These are phyloP conservation scores for Thymelicus lineola DNA, from an alignment of 2,888 invertebrate species.

Conservation along the genomic window DNA sequence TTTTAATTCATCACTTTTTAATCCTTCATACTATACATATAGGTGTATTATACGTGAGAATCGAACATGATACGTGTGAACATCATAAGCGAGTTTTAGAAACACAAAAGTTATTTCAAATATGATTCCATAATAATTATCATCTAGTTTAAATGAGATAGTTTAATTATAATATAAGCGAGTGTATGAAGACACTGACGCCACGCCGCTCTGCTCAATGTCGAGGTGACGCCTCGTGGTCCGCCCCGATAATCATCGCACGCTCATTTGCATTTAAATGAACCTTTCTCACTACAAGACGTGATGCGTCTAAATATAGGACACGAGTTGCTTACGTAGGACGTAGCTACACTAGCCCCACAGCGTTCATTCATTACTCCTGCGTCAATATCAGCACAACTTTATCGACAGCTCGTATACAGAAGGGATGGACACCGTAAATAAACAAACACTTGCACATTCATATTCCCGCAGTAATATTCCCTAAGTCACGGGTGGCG, in stretches of 20 bases:
- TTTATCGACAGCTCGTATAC: background rate
- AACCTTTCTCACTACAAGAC: constrained; percentile 9
- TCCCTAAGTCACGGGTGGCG: too few relatives aligned
- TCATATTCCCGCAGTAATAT: too few relatives aligned
- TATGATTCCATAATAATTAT: background rate
- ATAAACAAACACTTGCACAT: too few relatives aligned
- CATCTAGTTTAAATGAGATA: background rate
- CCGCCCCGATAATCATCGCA: constrained; percentile 23
- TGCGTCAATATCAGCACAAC: background rate
- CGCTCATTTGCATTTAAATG: constrained; percentile 32
- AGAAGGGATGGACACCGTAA: too few relatives aligned
- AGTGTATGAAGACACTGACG: background rate
- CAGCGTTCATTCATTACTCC: background rate
- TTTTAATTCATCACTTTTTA: too few relatives aligned
- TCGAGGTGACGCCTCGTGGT: constrained; percentile 15
- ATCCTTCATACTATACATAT: too few relatives aligned
- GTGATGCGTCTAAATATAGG: constrained; percentile 25
- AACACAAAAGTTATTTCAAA: too few relatives aligned
- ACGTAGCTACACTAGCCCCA: background rate
- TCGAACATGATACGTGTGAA: too few relatives aligned
- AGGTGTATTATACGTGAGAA: too few relatives aligned
- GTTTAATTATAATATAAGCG: constrained; percentile 3
- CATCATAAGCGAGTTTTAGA: too few relatives aligned
- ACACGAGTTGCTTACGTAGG: background rate
- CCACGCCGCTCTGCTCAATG: constrained; percentile 4